These are phyloP conservation scores for Tokudaia muenninki DNA, from an alignment of 2,797 vertebrate species.

Conservation along the genomic window DNA sequence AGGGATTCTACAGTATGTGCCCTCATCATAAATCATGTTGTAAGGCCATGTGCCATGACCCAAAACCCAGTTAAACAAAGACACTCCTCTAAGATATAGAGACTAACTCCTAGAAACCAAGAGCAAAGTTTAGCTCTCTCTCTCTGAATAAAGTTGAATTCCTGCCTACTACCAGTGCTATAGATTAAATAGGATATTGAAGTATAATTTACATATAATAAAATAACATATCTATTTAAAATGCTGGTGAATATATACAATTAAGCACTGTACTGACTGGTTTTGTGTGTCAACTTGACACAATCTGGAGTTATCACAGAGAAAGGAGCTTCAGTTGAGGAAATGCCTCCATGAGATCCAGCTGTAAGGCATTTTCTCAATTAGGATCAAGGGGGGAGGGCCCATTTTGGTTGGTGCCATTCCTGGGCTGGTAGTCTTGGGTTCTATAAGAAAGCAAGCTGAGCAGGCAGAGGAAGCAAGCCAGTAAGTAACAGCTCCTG, in stretches of 20 bases:
- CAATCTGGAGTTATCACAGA: too few species aligned
- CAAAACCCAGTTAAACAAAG: constrained; percentile 44
- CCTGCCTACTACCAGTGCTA: background rate
- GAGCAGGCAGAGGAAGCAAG: too few species aligned
- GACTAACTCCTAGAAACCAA: constrained; percentile 7
- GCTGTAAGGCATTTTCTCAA: too few species aligned
- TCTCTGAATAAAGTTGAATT: constrained; percentile 51
- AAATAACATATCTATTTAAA: constrained; percentile 31
- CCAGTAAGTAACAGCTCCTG: too few species aligned
- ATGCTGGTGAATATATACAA: background rate
- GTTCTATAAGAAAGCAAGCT: too few species aligned
- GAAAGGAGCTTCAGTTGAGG: too few species aligned
- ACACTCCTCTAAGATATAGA: background rate
- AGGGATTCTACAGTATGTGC: background rate
- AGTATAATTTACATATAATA: background rate
- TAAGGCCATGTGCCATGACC: background rate
- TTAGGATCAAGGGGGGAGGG: too few species aligned
- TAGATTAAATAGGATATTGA: constrained; percentile 22
- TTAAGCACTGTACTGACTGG: background rate
- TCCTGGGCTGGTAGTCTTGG: too few species aligned
- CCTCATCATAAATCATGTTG: background rate
- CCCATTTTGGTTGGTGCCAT: too few species aligned
- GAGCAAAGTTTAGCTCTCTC: constrained; percentile 38
- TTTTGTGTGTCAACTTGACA: too few species aligned
- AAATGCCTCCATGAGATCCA: too few species aligned